Percentiles rank a stretch among this genome's conserved stretches.
Evolutionary conservation across 2,888 invertebrate genomes (phyloP).

Genomic region (Sesamia inferens): DNA sequence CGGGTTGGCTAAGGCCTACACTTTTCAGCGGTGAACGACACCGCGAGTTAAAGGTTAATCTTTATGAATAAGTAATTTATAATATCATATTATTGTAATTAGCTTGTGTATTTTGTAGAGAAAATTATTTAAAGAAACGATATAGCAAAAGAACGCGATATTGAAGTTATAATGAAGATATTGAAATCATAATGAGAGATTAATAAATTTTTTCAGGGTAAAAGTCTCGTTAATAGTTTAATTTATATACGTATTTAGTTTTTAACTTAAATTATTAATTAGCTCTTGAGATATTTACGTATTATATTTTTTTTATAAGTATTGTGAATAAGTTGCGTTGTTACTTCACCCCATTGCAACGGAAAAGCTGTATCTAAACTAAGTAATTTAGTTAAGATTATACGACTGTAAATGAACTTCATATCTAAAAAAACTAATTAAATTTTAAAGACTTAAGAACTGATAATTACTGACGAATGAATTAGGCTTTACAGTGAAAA

Average conservation of each 20-base stretch:
- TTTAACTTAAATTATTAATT: no score
- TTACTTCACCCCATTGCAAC: no score
- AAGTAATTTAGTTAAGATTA: background rate
- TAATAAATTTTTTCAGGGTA: background rate
- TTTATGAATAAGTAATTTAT: slow-evolving; percentile 13
- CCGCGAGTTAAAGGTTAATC: slow-evolving; percentile 47
- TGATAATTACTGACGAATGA: background rate
- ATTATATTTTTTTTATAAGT: no score
- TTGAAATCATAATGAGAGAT: background rate
- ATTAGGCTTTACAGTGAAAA: background rate
- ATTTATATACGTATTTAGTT: background rate
- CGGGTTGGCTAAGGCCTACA: slow-evolving; percentile 11
- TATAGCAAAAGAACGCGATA: background rate
- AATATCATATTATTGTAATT: background rate
- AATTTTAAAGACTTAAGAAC: background rate
- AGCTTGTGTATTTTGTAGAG: background rate
- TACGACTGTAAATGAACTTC: no score
- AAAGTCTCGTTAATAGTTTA: background rate
- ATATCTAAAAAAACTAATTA: background rate
- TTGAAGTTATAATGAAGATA: background rate
- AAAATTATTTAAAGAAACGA: background rate
- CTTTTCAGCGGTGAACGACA: slow-evolving; percentile 40
- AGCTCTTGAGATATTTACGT: no score
- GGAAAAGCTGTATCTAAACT: background rate
- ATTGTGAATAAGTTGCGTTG: no score